phyloP scores from a whole-genome alignment of 2,113 vertebrate genomes.

The Sakesphorus luctuosus region DNA sequence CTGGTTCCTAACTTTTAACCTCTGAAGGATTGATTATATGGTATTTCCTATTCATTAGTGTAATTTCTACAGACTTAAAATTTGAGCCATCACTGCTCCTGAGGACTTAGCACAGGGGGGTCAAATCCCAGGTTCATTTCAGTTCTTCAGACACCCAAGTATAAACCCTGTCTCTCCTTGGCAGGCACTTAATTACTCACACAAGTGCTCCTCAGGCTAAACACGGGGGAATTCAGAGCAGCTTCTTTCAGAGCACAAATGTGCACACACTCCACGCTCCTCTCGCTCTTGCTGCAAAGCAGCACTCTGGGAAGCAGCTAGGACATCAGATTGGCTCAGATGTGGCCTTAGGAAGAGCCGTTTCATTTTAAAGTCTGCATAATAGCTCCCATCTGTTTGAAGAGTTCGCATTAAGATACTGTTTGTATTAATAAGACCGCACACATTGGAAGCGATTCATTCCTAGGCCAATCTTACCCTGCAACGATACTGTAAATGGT shows the following conservation, averaged over 20 bases:
- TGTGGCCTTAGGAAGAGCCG: neutral
- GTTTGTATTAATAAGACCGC: constrained; percentile 48
- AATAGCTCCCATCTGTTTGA: constrained; percentile 18
- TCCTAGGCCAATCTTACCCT: constrained; percentile 23
- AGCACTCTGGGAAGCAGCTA: neutral
- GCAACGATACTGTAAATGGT: constrained; percentile 62
- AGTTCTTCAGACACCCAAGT: neutral
- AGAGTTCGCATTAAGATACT: neutral
- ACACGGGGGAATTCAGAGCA: neutral
- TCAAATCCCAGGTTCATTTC: neutral
- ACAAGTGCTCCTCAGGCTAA: neutral
- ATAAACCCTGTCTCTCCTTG: neutral
- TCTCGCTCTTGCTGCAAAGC: neutral
- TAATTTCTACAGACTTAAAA: neutral
- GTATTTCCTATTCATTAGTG: neutral
- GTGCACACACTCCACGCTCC: rapidly evolving
- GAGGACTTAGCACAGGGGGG: neutral
- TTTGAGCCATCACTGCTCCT: neutral
- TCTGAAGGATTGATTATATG: neutral
- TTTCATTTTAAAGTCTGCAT: neutral
- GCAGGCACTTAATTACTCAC: neutral
- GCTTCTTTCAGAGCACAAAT: neutral
- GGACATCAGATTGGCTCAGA: neutral
- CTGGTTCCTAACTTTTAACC: neutral
- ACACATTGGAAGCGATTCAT: constrained; percentile 5